Evolutionary conservation across 2,113 vertebrate species (phyloP).

Genomic region (Ochotona curzoniae): DNA sequence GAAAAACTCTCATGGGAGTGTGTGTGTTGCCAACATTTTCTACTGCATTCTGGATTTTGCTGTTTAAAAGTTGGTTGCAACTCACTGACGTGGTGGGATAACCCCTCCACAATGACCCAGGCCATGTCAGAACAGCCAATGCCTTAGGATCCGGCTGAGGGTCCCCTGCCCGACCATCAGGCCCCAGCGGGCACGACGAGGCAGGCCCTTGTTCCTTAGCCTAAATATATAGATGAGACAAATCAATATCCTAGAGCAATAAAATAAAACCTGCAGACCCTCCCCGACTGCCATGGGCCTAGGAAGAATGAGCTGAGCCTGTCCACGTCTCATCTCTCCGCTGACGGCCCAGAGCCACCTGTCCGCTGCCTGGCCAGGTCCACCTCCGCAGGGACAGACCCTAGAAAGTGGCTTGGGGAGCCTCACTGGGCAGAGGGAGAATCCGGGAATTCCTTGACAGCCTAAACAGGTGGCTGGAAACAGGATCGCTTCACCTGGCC

Average conservation of each 20-base stretch:
- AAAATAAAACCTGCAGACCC: background rate
- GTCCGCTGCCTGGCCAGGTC: too few species aligned
- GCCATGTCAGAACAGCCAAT: too few species aligned
- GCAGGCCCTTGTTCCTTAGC: background rate
- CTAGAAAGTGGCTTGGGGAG: background rate
- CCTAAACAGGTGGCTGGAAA: too few species aligned
- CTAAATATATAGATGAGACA: too few species aligned
- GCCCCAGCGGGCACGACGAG: background rate
- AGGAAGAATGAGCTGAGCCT: background rate
- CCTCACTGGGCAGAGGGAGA: background rate
- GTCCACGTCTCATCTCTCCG: fast-evolving
- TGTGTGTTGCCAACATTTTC: background rate
- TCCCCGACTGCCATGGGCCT: background rate
- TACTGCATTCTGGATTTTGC: background rate
- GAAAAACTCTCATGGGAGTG: background rate
- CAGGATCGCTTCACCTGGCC: too few species aligned
- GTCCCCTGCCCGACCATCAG: fast-evolving
- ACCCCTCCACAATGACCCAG: too few species aligned
- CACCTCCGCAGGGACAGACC: background rate
- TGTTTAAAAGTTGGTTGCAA: background rate
- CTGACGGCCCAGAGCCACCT: too few species aligned
- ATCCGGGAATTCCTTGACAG: background rate
- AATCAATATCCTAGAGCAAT: background rate
- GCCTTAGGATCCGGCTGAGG: background rate
- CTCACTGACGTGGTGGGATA: background rate